These are phyloP conservation scores for Agrenia bidenticulata DNA, from an alignment of 2,888 invertebrate species.

Conservation along the genomic window DNA sequence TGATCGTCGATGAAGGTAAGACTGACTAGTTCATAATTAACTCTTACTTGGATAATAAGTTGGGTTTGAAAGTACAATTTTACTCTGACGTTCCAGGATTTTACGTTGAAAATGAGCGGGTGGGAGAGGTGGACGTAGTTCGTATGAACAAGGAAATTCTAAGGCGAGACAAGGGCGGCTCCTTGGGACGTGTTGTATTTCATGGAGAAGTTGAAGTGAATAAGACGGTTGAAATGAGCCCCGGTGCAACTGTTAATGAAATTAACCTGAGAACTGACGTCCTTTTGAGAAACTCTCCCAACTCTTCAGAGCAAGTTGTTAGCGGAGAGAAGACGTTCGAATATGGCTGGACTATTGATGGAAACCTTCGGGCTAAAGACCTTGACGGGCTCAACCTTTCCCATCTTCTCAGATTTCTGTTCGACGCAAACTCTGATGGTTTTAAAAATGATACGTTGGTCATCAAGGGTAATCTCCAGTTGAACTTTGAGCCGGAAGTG, in stretches of 20 bases:
- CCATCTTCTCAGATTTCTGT: not conserved
- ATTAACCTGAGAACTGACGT: constrained; percentile 31
- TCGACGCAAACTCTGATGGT: not conserved
- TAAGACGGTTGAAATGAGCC: not conserved
- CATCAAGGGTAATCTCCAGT: constrained; percentile 27
- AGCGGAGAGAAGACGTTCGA: constrained; percentile 31
- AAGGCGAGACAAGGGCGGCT: constrained; percentile 21
- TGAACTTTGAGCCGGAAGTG: constrained; percentile 38
- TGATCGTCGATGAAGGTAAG: not conserved
- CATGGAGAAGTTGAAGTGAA: not conserved
- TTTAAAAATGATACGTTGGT: constrained; percentile 4
- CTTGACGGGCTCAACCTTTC: constrained; percentile 15
- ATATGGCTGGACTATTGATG: constrained; percentile 20
- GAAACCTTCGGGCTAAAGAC: constrained; percentile 14
- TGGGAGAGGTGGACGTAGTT: constrained; percentile 29
- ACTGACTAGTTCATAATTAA: constrained; percentile 14
- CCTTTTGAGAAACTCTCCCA: constrained; percentile 18
- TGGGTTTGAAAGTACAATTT: too few species aligned
- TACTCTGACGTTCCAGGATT: constrained; percentile 3
- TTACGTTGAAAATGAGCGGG: constrained; percentile 13
- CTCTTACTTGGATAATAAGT: too few species aligned
- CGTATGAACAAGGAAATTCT: constrained; percentile 26
- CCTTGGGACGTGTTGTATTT: not conserved
- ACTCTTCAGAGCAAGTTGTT: constrained; percentile 25
- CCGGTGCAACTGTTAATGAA: constrained; percentile 30